phyloP scores from a whole-genome alignment of 2,113 vertebrate genomes.

The Tonatia bakeri region DNA sequence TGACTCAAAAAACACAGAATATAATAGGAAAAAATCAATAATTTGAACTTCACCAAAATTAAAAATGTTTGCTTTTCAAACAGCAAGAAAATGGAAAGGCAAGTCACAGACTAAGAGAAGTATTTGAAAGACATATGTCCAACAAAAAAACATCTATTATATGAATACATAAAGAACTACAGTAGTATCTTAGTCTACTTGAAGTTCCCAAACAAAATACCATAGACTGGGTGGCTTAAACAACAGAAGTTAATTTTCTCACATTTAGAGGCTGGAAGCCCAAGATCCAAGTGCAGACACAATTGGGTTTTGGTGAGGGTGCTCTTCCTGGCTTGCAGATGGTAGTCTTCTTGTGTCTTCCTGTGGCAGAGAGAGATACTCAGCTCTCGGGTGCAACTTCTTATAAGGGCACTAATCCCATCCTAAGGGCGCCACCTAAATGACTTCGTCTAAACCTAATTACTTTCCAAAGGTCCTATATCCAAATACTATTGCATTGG shows the following conservation, averaged over 20 bases:
- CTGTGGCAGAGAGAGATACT: neutral
- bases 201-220: neutral
- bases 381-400: neutral
- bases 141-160: neutral
- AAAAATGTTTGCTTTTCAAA: neutral
- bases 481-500: neutral
- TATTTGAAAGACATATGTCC: neutral
- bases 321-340: neutral
- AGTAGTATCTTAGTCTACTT: neutral
- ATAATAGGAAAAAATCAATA: neutral
- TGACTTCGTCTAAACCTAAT: neutral
- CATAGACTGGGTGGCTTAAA: neutral
- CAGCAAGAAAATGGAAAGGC: neutral
- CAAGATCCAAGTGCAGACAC: neutral
- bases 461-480: neutral
- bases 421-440: neutral
- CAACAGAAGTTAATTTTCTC: neutral
- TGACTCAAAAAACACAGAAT: neutral
- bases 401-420: neutral
- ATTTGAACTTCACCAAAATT: slow-evolving; percentile 2
- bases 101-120: neutral
- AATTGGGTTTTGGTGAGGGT: neutral
- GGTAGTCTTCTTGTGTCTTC: neutral
- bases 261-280: neutral
- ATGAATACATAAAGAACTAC: neutral